phyloP scores from a whole-genome alignment of 2,797 vertebrate genomes.

The Chanos chanos region DNA sequence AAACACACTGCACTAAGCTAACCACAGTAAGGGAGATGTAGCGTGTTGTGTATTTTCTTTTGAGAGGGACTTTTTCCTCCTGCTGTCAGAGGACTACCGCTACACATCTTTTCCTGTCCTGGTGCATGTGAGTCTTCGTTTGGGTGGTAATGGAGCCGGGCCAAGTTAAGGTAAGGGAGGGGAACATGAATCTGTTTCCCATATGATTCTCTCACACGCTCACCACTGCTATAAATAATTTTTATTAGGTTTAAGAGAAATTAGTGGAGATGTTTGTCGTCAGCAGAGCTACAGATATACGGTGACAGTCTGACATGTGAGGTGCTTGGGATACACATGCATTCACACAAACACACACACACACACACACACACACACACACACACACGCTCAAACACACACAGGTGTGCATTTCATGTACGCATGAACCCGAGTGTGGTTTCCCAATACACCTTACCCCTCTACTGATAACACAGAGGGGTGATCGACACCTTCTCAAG shows the following conservation, averaged over 20 bases:
- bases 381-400: background rate
- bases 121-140: background rate
- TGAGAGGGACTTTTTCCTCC: no score
- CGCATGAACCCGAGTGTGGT: background rate
- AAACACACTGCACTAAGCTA: no score
- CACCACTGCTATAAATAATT: slow-evolving; percentile 62
- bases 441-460: background rate
- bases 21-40: no score
- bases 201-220: slow-evolving; percentile 55
- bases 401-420: background rate
- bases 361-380: background rate
- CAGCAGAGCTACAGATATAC: slow-evolving; percentile 47
- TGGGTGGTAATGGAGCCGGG: slow-evolving; percentile 18
- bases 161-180: slow-evolving; percentile 38
- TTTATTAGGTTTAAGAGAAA: slow-evolving; percentile 68
- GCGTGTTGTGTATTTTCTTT: no score
- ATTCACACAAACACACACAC: slow-evolving; percentile 4
- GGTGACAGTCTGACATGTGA: slow-evolving; percentile 14
- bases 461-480: slow-evolving; percentile 4
- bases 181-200: slow-evolving; percentile 56
- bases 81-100: no score
- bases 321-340: background rate
- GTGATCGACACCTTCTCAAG: slow-evolving; percentile 6
- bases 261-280: slow-evolving; percentile 54
- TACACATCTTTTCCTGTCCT: background rate